Conservation (phyloP, 2,888 invertebrate species). For the Odontocolon sp. region DNA sequence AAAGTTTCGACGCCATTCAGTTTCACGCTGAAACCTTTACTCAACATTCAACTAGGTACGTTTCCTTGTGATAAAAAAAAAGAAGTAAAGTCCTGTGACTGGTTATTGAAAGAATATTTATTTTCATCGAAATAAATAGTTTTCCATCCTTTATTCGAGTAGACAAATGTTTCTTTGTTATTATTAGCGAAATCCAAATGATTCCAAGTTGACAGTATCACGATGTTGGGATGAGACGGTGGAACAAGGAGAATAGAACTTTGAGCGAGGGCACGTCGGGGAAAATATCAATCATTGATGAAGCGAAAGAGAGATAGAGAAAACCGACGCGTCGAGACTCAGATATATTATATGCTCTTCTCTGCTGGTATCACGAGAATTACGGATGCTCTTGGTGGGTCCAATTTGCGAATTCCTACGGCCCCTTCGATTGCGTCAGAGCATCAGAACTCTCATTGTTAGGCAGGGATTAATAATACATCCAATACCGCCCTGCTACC, state of each 20-base stretch:
- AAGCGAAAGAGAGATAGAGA: constrained; percentile 48
- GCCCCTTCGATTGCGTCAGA: constrained; percentile 54
- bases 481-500: constrained; percentile 58
- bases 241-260: constrained; percentile 22
- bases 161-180: neutral
- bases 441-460: constrained; percentile 67
- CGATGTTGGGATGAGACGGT: constrained; percentile 10
- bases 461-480: constrained; percentile 72
- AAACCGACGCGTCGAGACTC: constrained; percentile 44
- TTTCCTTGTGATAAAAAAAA: constrained; percentile 19
- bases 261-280: constrained; percentile 15
- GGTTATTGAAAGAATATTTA: neutral
- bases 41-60: constrained; percentile 9
- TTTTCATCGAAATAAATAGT: constrained; percentile 2
- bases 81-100: constrained; percentile 13
- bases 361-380: constrained; percentile 55
- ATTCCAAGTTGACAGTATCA: constrained; percentile 12
- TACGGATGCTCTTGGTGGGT: constrained; percentile 68
- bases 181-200: constrained; percentile 16
- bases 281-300: constrained; percentile 59
- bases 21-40: constrained; percentile 53
- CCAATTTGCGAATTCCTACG: constrained; percentile 70
- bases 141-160: neutral
- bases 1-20: constrained; percentile 61
- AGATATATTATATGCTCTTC: constrained; percentile 36